Percentiles rank a stretch among this genome's conserved stretches.
These are phyloP conservation scores for Caenorhabditis becei DNA, from an alignment of 2,888 invertebrate species.

Conservation along the genomic window DNA sequence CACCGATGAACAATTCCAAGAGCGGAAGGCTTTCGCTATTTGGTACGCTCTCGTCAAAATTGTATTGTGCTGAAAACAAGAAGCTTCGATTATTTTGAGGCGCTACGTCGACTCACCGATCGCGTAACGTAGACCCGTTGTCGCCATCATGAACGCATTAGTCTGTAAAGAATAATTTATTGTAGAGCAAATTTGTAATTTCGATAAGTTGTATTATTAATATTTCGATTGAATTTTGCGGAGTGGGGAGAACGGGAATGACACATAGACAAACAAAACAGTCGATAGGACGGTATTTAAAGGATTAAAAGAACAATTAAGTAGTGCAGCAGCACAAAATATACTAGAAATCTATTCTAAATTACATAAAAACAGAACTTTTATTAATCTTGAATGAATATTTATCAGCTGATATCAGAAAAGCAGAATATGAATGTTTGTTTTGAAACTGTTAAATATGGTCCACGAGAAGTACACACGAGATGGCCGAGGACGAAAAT, in stretches of 20 bases:
- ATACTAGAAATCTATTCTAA: too few relatives aligned
- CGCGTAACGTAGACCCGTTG: slow-evolving; percentile 57
- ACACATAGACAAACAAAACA: not conserved
- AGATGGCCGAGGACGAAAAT: not conserved
- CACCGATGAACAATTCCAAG: slow-evolving; percentile 57
- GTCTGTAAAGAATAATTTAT: slow-evolving; percentile 21
- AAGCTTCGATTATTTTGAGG: not conserved
- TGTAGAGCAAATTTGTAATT: not conserved
- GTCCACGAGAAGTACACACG: slow-evolving; percentile 17
- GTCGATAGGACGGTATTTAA: too few relatives aligned
- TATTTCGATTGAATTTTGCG: too few relatives aligned
- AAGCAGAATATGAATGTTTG: not conserved
- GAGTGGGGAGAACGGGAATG: not conserved
- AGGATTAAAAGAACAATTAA: too few relatives aligned
- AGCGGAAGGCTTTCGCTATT: slow-evolving; percentile 11
- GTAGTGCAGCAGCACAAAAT: too few relatives aligned
- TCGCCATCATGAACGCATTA: slow-evolving; percentile 39
- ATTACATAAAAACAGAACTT: too few relatives aligned
- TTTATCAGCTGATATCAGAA: not conserved
- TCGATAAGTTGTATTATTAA: not conserved
- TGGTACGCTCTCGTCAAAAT: slow-evolving; percentile 35
- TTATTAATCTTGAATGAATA: too few relatives aligned
- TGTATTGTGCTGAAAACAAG: slow-evolving; percentile 49
- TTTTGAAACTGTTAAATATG: not conserved
- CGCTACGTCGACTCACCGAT: slow-evolving; percentile 26